Conservation (phyloP, 2,113 vertebrate species). For the Neoarius graeffei region DNA sequence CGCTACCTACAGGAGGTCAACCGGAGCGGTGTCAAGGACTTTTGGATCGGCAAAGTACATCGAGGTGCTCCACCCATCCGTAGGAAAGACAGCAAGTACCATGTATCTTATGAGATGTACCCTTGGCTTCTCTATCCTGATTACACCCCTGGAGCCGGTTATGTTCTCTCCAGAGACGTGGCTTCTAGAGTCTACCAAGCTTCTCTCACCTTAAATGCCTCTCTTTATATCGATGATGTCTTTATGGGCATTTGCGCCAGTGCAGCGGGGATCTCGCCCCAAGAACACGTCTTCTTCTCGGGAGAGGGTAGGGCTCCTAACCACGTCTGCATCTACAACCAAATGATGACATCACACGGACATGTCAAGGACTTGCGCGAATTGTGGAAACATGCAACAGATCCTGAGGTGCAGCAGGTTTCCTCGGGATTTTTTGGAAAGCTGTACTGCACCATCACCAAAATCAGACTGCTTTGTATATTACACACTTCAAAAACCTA, state of each 20-base stretch:
- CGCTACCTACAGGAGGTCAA: constrained; percentile 80
- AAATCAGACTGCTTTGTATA: constrained; percentile 84
- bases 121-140: constrained; percentile 90
- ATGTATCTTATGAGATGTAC: constrained; percentile 89
- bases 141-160: constrained; percentile 91
- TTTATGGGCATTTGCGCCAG: constrained; percentile 96
- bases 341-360: constrained; percentile 96
- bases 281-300: constrained; percentile 86
- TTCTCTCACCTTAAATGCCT: constrained; percentile 86
- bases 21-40: constrained; percentile 72
- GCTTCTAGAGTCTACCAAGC: constrained; percentile 85
- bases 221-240: constrained; percentile 93
- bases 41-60: constrained; percentile 93
- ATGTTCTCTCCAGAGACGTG: constrained; percentile 86
- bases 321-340: constrained; percentile 88
- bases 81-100: constrained; percentile 89
- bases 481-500: constrained; percentile 75
- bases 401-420: constrained; percentile 75
- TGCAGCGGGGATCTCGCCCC: constrained; percentile 82
- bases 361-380: constrained; percentile 82
- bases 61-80: constrained; percentile 84
- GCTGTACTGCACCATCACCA: constrained; percentile 84
- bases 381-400: constrained; percentile 85
- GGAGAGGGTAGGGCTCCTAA: constrained; percentile 88
- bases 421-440: constrained; percentile 75